Percentiles rank a stretch among this genome's conserved stretches.
Evolutionary conservation across 2,888 invertebrate genomes (phyloP).

Genomic region (Pollenia amentaria): DNA sequence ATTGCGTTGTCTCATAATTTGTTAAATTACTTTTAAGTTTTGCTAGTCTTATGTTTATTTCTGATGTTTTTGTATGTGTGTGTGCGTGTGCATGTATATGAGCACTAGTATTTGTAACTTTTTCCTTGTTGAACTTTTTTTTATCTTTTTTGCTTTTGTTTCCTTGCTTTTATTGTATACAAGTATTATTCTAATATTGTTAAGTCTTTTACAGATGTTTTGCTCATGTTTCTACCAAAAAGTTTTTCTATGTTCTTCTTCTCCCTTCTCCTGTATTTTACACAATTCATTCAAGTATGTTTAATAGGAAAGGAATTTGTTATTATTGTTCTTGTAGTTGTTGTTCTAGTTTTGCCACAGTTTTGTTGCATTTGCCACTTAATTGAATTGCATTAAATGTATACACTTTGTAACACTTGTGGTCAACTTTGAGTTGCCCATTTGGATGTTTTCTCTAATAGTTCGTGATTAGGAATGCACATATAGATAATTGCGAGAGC

Average conservation of each 20-base stretch:
- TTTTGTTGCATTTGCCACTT: slow-evolving; percentile 67
- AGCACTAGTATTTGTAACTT: slow-evolving; percentile 20
- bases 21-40: slow-evolving; percentile 71
- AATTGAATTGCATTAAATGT: slow-evolving; percentile 73
- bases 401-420: slow-evolving; percentile 69
- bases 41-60: slow-evolving; percentile 4
- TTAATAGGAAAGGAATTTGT: neutral
- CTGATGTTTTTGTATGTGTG: slow-evolving; percentile 12
- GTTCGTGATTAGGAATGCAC: slow-evolving; percentile 52
- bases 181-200: slow-evolving; percentile 58
- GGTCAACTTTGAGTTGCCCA: slow-evolving; percentile 65
- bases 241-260: slow-evolving; percentile 48
- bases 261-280: neutral
- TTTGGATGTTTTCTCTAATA: slow-evolving; percentile 62
- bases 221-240: slow-evolving; percentile 58
- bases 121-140: slow-evolving; percentile 14
- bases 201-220: slow-evolving; percentile 71
- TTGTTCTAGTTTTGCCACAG: slow-evolving; percentile 18
- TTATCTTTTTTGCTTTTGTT: neutral
- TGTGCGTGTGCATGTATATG: neutral
- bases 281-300: no score
- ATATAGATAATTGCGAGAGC: slow-evolving; percentile 43
- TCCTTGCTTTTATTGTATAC: slow-evolving; percentile 16
- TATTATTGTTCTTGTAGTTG: slow-evolving; percentile 2
- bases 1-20: slow-evolving; percentile 68